Evolutionary conservation across 1,140 invertebrate species (phyloP).

Genomic region (Grapholita molesta): DNA sequence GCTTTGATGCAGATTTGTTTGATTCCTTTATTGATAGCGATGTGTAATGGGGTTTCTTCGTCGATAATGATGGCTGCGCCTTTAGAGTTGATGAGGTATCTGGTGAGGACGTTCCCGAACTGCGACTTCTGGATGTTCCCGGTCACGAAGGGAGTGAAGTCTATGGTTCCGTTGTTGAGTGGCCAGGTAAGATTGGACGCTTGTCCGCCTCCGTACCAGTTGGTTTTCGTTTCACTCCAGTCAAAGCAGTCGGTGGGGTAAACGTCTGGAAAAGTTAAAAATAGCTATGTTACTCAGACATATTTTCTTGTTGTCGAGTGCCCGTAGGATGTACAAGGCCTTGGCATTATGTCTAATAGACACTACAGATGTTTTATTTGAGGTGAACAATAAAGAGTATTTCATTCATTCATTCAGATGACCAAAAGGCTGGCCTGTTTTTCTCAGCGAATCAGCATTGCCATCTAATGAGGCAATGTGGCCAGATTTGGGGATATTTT

Average conservation of each 20-base stretch:
- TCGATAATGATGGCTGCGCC: constrained; percentile 89
- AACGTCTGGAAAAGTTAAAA: constrained; percentile 60
- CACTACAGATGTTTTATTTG: no score
- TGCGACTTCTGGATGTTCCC: constrained; percentile 87
- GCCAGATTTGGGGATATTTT: no score
- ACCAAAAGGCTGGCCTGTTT: no score
- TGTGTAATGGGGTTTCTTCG: constrained; percentile 86
- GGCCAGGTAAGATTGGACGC: constrained; percentile 88
- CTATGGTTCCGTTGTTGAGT: constrained; percentile 84
- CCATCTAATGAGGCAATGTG: no score
- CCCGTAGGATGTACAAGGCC: no score
- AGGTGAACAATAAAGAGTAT: no score
- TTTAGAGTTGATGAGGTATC: constrained; percentile 91
- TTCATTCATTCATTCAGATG: no score
- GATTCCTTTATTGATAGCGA: constrained; percentile 83
- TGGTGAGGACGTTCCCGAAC: constrained; percentile 89
- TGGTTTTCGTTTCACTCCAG: constrained; percentile 81
- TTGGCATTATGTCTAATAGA: no score
- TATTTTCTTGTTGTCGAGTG: no score
- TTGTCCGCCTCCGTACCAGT: constrained; percentile 92
- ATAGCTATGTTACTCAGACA: neutral
- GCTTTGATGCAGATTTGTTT: constrained; percentile 87
- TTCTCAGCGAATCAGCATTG: no score
- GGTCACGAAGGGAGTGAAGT: constrained; percentile 89
- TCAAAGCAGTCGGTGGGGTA: constrained; percentile 91